Percentiles rank a stretch among this genome's conserved stretches.
Conservation (phyloP, 2,888 invertebrate species). For the Candidula unifasciata region DNA sequence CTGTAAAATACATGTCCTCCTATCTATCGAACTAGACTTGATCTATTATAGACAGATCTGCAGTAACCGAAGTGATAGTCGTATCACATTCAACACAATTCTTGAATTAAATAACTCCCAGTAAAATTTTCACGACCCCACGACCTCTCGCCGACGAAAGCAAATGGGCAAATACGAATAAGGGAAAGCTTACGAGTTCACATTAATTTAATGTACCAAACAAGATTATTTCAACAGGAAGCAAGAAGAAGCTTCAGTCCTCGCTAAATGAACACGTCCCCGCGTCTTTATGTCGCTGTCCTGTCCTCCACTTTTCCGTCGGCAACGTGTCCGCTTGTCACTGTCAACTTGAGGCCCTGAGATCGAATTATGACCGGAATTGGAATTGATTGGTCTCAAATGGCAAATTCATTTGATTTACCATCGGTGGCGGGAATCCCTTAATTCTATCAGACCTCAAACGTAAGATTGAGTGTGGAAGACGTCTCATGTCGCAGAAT, state of each 20-base stretch:
- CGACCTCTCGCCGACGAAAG: neutral
- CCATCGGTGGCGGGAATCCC: conserved; percentile 35
- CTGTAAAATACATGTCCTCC: too few species aligned
- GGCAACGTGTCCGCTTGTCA: conserved; percentile 29
- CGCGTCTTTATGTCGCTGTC: conserved; percentile 11
- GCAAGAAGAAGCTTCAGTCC: neutral
- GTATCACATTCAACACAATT: too few species aligned
- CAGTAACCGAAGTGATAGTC: too few species aligned
- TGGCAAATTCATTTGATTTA: conserved; percentile 59
- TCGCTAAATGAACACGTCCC: conserved; percentile 27
- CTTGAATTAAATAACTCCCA: too few species aligned
- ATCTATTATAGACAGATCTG: too few species aligned
- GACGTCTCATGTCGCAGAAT: conserved; percentile 11
- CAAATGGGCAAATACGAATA: conserved; percentile 18
- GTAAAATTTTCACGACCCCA: neutral
- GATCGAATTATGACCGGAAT: conserved; percentile 59
- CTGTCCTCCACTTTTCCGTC: conserved; percentile 12
- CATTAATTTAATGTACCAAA: conserved; percentile 24
- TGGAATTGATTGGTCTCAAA: conserved; percentile 59
- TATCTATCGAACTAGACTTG: too few species aligned
- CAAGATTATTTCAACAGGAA: conserved; percentile 3
- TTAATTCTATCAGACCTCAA: conserved; percentile 53
- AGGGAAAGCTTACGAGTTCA: conserved; percentile 22
- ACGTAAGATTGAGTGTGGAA: conserved; percentile 47
- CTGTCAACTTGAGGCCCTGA: conserved; percentile 53